A percentile compares a stretch with the other conserved stretches of the same genome.
Evolutionary conservation across 2,888 invertebrate genomes (phyloP).

Genomic region (Acronicta alni): DNA sequence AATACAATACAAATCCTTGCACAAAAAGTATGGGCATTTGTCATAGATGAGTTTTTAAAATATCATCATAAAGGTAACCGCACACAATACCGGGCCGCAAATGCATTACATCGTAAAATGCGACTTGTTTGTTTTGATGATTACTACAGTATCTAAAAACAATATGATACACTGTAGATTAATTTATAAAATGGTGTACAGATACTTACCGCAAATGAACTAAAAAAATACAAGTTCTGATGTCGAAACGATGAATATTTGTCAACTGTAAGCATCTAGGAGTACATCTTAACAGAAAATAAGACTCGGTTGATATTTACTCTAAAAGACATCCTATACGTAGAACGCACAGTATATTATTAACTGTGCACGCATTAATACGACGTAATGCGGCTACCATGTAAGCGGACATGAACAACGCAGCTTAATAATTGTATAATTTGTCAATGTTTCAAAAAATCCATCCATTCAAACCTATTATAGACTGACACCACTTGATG

Average conservation of each 20-base stretch:
- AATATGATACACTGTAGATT: background rate
- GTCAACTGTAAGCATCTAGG: too few species aligned
- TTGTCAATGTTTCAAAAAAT: constrained; percentile 72
- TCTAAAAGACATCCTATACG: too few species aligned
- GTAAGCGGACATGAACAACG: constrained; percentile 7
- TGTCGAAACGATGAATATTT: too few species aligned
- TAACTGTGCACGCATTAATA: background rate
- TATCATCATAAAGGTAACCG: constrained; percentile 17
- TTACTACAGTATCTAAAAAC: background rate
- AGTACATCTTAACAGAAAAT: too few species aligned
- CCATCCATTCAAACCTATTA: constrained; percentile 85
- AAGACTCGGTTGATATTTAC: too few species aligned
- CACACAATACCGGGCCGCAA: constrained; percentile 11
- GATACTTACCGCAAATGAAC: too few species aligned
- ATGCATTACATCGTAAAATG: background rate
- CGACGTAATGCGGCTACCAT: background rate
- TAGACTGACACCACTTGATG: constrained; percentile 88
- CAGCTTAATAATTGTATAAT: constrained; percentile 66
- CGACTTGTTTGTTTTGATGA: too few species aligned
- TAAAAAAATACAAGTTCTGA: too few species aligned
- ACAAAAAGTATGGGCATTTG: constrained; percentile 35
- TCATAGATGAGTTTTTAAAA: constrained; percentile 33
- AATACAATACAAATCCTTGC: constrained; percentile 8
- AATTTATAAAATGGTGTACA: too few species aligned
- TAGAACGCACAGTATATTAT: too few species aligned